Evolutionary conservation across 2,113 vertebrate genomes (phyloP).

Genomic region (Tenebrosternarchus preto): DNA sequence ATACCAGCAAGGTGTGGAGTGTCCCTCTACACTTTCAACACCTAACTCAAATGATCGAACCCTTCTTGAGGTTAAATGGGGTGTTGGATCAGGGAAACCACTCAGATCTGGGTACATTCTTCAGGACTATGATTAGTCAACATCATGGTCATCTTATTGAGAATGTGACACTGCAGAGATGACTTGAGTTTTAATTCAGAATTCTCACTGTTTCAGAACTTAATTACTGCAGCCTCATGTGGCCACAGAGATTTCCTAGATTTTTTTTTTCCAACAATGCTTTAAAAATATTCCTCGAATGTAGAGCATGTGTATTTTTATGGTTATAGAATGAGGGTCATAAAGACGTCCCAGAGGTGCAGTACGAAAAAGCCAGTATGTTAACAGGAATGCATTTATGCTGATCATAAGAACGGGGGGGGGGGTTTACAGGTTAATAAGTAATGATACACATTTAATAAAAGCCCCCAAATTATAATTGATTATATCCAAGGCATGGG

Average conservation of each 20-base stretch:
- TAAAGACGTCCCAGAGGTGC: neutral
- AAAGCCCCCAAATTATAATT: constrained; percentile 10
- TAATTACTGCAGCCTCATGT: constrained; percentile 12
- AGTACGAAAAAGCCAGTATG: neutral
- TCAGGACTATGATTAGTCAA: no score
- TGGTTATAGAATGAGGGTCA: neutral
- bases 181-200: neutral
- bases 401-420: no score
- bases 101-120: no score
- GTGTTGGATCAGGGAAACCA: no score
- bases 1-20: neutral
- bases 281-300: constrained; percentile 2
- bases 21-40: no score
- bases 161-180: neutral
- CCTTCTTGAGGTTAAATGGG: no score
- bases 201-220: neutral
- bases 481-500: neutral
- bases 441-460: neutral
- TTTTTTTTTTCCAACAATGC: neutral
- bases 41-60: no score
- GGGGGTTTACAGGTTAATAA: neutral
- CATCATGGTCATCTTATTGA: no score
- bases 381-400: neutral
- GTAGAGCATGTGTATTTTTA: constrained; percentile 6
- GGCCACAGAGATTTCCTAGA: neutral